These are phyloP conservation scores for Ceratina australensis DNA, from an alignment of 1,140 invertebrate genomes.

Conservation along the genomic window DNA sequence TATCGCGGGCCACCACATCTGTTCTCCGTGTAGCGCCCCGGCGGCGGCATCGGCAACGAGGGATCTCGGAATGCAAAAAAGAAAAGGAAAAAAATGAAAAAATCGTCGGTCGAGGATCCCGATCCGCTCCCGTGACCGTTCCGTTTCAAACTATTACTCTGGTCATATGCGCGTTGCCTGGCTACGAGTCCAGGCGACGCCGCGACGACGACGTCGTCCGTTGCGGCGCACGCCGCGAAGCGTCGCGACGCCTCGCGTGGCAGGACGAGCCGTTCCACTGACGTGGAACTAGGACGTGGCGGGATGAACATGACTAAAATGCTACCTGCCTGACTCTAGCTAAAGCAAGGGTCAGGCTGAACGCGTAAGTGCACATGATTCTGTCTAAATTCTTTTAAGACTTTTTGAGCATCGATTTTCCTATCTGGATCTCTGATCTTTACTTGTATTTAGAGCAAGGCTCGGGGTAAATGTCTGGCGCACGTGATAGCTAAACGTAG, in stretches of 20 bases:
- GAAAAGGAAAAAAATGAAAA: background rate
- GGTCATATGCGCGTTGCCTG: constrained; percentile 75
- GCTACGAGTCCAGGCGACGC: constrained; percentile 66
- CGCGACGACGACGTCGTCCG: constrained; percentile 25
- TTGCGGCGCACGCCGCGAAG: constrained; percentile 42
- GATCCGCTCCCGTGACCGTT: constrained; percentile 65
- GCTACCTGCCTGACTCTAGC: background rate
- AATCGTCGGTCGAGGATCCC: background rate
- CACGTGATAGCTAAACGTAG: too few species aligned
- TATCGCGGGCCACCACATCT: background rate
- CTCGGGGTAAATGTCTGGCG: background rate
- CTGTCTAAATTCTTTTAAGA: too few species aligned
- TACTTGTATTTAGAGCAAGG: background rate
- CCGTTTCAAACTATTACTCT: constrained; percentile 69
- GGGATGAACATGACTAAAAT: constrained; percentile 34
- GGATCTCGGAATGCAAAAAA: background rate
- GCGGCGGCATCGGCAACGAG: background rate
- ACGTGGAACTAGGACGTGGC: constrained; percentile 30
- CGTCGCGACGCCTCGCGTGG: constrained; percentile 63
- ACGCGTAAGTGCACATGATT: background rate
- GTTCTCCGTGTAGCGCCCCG: constrained; percentile 3
- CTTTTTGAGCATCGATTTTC: background rate
- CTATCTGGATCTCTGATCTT: background rate
- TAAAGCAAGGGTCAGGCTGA: background rate
- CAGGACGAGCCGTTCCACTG: constrained; percentile 18